Evolutionary conservation across 23 tunicate genomes (phyloP).

Genomic region (Halocynthia aurantium): DNA sequence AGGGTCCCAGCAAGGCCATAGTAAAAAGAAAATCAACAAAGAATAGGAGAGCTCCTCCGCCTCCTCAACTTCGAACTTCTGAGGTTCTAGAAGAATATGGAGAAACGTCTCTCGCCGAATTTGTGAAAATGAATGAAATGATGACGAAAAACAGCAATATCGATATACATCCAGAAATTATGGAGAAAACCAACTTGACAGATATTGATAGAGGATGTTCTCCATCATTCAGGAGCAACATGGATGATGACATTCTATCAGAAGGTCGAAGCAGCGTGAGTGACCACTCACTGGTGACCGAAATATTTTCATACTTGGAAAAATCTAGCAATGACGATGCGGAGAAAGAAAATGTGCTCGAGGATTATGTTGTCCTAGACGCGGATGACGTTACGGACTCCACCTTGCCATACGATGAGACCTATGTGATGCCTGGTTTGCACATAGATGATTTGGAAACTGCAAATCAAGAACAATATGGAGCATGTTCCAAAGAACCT

Average conservation of each 20-base stretch:
- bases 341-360: background rate
- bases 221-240: too few relatives aligned
- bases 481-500: background rate
- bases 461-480: background rate
- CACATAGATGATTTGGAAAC: background rate
- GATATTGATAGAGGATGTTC: background rate
- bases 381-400: background rate
- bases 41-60: constrained; percentile 18
- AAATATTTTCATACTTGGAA: constrained; percentile 19
- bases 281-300: constrained; percentile 22
- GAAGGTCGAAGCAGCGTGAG: background rate
- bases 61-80: background rate
- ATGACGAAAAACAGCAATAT: background rate
- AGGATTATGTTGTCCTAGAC: background rate
- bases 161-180: background rate
- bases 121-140: background rate
- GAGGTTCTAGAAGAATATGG: background rate
- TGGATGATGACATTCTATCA: background rate
- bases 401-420: constrained; percentile 8
- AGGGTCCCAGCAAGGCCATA: background rate
- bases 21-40: constrained; percentile 2
- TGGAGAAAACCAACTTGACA: background rate
- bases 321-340: background rate
- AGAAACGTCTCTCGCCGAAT: background rate
- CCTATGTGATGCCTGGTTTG: constrained; percentile 17